Evolutionary conservation across 2,797 vertebrate genomes (phyloP).

Genomic region (Thripadectes ignobilis): DNA sequence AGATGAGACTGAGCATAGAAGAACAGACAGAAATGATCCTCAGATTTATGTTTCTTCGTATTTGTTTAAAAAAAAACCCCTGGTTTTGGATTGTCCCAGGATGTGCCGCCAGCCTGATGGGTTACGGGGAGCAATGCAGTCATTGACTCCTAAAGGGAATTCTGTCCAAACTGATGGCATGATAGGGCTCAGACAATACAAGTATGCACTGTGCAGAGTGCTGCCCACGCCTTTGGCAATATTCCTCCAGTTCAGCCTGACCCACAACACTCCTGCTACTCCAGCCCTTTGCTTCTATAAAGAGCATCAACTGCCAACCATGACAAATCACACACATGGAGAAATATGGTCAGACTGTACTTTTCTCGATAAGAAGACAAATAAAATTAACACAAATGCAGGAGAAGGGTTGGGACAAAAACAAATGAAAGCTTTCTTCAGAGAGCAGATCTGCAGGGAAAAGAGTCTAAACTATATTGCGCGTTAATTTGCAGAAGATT

Average conservation of each 20-base stretch:
- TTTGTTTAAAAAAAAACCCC: not conserved
- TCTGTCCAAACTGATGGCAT: conserved; percentile 25
- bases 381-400: conserved; percentile 28
- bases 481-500: not conserved
- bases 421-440: conserved; percentile 22
- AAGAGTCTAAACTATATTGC: not conserved
- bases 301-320: conserved; percentile 19
- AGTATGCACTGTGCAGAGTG: not conserved
- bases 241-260: conserved; percentile 52
- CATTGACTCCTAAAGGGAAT: not conserved
- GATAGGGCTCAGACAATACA: conserved; percentile 24
- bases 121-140: not conserved
- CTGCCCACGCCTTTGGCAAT: conserved; percentile 50
- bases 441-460: not conserved
- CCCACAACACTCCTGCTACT: conserved; percentile 19
- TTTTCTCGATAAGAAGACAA: conserved; percentile 47
- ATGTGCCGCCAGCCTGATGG: not conserved
- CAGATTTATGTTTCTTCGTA: conserved; percentile 3
- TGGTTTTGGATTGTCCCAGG: conserved; percentile 16
- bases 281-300: conserved; percentile 12
- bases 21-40: conserved; percentile 42
- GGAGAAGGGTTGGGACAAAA: not conserved
- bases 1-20: not conserved
- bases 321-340: not conserved
- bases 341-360: conserved; percentile 32